Evolutionary conservation across 2,888 invertebrate species (phyloP).

Genomic region (Coleophora deauratella): DNA sequence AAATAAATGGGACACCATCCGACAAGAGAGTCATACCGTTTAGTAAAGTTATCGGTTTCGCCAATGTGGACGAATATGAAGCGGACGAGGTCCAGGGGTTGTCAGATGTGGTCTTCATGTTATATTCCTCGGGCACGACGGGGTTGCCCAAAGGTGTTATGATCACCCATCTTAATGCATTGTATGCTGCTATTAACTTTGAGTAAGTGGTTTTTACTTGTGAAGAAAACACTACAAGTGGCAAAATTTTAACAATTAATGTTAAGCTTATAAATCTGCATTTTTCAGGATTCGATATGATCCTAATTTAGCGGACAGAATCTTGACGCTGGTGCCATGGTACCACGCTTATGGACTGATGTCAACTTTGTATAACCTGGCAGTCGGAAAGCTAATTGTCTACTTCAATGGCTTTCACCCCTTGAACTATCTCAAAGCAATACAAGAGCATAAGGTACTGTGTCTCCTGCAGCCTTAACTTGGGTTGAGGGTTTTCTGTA

Average conservation of each 20-base stretch:
- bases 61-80: slow-evolving; percentile 17
- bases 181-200: slow-evolving; percentile 68
- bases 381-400: slow-evolving; percentile 57
- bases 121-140: slow-evolving; percentile 81
- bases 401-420: slow-evolving; percentile 80
- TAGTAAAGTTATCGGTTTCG: slow-evolving; percentile 60
- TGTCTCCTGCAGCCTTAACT: background rate
- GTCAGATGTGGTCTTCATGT: slow-evolving; percentile 37
- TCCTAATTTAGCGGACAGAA: background rate
- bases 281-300: background rate
- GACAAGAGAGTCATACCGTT: slow-evolving; percentile 14
- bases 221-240: too few species aligned
- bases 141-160: slow-evolving; percentile 86
- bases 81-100: slow-evolving; percentile 20
- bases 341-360: slow-evolving; percentile 86
- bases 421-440: slow-evolving; percentile 76
- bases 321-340: slow-evolving; percentile 82
- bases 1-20: slow-evolving; percentile 72
- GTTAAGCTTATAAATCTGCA: too few species aligned
- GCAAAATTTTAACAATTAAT: too few species aligned
- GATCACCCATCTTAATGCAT: slow-evolving; percentile 72
- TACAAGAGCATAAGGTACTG: slow-evolving; percentile 76
- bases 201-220: slow-evolving; percentile 24
- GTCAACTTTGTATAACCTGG: slow-evolving; percentile 69
- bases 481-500: background rate